Conservation (phyloP, 2,797 vertebrate species). For the Mormyrops attenuatus region DNA sequence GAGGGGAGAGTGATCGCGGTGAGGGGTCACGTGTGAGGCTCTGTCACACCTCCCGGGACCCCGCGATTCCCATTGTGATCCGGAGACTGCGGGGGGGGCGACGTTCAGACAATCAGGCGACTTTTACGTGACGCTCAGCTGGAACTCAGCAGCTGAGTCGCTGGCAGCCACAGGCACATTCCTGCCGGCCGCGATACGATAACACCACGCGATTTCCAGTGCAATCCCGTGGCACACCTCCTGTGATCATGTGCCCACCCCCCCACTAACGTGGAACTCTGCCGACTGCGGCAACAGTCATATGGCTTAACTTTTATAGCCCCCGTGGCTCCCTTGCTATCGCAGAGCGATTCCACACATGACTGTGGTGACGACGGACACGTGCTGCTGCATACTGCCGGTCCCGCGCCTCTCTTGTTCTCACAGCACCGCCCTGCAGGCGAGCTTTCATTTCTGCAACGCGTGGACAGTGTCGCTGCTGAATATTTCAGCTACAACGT, state of each 20-base stretch:
- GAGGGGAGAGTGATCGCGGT: constrained; percentile 51
- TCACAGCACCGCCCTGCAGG: not conserved
- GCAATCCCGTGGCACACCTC: not conserved
- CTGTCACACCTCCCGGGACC: constrained; percentile 32
- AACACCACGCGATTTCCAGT: not conserved
- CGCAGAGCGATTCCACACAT: not conserved
- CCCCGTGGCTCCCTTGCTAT: not conserved
- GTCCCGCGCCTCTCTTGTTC: not conserved
- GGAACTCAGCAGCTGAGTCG: not conserved
- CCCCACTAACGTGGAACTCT: not conserved
- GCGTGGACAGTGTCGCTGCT: not conserved
- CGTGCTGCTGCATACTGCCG: not conserved
- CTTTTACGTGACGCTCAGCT: not conserved
- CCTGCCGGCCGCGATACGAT: not conserved
- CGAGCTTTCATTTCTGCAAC: not conserved
- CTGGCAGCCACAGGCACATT: not conserved
- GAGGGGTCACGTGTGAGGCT: constrained; percentile 46
- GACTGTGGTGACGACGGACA: not conserved
- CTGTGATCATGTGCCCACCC: not conserved
- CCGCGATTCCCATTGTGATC: constrained; percentile 31
- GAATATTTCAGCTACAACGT: not conserved
- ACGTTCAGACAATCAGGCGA: not conserved
- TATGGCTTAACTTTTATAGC: not conserved
- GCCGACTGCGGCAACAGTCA: not conserved
- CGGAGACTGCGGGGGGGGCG: not conserved